phyloP scores from a whole-genome alignment of 2,888 invertebrate genomes.

The Melanostoma scalare region DNA sequence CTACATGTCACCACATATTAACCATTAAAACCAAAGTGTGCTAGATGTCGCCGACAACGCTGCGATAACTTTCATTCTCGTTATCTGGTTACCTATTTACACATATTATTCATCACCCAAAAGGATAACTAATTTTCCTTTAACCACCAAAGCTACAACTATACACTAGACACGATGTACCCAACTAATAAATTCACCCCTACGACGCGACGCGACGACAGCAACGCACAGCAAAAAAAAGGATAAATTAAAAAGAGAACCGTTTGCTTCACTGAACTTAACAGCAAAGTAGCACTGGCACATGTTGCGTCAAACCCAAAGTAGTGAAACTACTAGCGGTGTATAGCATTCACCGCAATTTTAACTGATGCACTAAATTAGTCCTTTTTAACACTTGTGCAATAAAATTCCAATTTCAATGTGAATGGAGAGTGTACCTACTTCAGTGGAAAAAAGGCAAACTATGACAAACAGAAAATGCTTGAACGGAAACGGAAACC shows the following conservation, averaged over 20 bases:
- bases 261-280: constrained; percentile 13
- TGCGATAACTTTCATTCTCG: constrained; percentile 29
- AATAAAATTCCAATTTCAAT: constrained; percentile 72
- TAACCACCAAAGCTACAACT: background rate
- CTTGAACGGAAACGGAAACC: constrained; percentile 70
- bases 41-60: constrained; percentile 5
- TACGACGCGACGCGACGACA: background rate
- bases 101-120: constrained; percentile 54
- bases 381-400: constrained; percentile 69
- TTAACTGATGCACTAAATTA: constrained; percentile 72
- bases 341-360: constrained; percentile 56
- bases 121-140: constrained; percentile 51
- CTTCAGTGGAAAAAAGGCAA: background rate
- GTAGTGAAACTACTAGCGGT: constrained; percentile 15
- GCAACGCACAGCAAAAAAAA: constrained; percentile 2
- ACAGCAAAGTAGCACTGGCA: constrained; percentile 56
- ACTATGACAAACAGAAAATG: constrained; percentile 15
- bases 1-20: constrained; percentile 16
- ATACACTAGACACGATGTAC: constrained; percentile 45
- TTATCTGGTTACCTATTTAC: constrained; percentile 47
- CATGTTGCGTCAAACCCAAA: constrained; percentile 64
- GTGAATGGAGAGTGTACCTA: constrained; percentile 10
- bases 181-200: constrained; percentile 58
- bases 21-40: background rate
- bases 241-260: background rate